Evolutionary conservation across 2,797 vertebrate genomes (phyloP), one percentile per base, ranked within the genome.

Genomic region (Sebastes kiyomatsui): DNA sequence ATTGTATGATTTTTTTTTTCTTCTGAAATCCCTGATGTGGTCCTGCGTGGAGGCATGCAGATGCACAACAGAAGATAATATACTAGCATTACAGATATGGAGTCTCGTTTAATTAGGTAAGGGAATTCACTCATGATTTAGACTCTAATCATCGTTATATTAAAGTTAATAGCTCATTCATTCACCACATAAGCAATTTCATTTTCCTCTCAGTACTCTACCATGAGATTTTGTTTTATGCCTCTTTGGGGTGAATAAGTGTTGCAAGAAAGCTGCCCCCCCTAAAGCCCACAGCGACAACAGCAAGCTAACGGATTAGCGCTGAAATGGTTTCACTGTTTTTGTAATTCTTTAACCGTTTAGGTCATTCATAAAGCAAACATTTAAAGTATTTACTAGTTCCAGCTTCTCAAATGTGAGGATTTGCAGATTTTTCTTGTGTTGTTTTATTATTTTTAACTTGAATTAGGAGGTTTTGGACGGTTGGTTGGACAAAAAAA

Each of bases 71-170:
- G 68, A 54, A 77, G 79, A 88, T 72, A 60, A 80, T 27, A 68
- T 16, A 20, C 28, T 5, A 54, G 30, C 77, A 33, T 33, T 18
- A 28, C 69, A 68, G 49, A 81, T 79, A 72, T 2, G 16, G 14
- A 79, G 65, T 58, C 46, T 35, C 16, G 25, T 81, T 80, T 87
- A 90, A 90, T 88, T 81, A 86, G 72, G 11, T 64, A 20, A 16
- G 68, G 76, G 83, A 82, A 72, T 83, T 76, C 10, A 32, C 46
- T 76, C 1, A 3, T 64, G 35, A 79, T 79, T 81, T 58, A 62
- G 25, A 67, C 54, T 81, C 54, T 77, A 35, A 75, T 88, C 76
- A 67, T 67, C 28, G n/a, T 67, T 52, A 62, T 82, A 69, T 73
- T 82, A 55, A 69, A 83, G 52, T 87, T 77, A 85, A 42, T 20